phyloP scores from a whole-genome alignment of 2,113 vertebrate species.

The Piaya cayana region DNA sequence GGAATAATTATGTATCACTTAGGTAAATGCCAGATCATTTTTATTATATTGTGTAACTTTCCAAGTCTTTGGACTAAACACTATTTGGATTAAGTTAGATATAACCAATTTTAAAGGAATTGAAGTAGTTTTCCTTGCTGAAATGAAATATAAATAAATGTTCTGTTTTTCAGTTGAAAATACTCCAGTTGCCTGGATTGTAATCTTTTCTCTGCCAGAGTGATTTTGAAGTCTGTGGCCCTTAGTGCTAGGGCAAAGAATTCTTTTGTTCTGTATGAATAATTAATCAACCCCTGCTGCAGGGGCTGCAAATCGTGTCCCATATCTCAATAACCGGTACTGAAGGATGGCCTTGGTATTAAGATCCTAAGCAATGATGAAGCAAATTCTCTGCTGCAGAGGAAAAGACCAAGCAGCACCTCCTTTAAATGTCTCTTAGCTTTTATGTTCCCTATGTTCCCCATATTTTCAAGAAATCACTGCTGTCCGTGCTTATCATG shows the following conservation, averaged over 20 bases:
- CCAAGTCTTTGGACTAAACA: not conserved
- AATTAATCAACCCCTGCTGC: not conserved
- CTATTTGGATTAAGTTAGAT: not conserved
- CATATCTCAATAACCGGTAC: not conserved
- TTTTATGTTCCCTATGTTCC: fast-evolving
- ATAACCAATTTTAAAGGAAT: not conserved
- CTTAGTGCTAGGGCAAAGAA: not conserved
- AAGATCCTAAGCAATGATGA: not conserved
- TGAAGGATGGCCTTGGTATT: not conserved
- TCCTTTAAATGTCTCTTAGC: not conserved
- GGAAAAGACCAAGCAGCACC: not conserved
- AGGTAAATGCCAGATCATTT: not conserved
- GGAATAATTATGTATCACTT: not conserved
- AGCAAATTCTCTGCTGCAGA: not conserved
- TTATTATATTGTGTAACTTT: not conserved
- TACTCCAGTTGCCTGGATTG: not conserved
- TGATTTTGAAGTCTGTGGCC: not conserved
- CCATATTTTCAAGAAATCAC: not conserved
- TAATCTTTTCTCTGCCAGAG: not conserved
- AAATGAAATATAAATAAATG: not conserved
- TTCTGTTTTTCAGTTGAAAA: not conserved
- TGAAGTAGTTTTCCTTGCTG: not conserved
- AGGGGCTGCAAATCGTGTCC: not conserved
- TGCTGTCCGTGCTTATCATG: fast-evolving
- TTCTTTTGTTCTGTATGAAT: not conserved